A percentile compares a stretch with the other conserved stretches of the same genome.
These are phyloP conservation scores for Endotricha flammealis DNA, from an alignment of 2,888 invertebrate species.

Conservation along the genomic window DNA sequence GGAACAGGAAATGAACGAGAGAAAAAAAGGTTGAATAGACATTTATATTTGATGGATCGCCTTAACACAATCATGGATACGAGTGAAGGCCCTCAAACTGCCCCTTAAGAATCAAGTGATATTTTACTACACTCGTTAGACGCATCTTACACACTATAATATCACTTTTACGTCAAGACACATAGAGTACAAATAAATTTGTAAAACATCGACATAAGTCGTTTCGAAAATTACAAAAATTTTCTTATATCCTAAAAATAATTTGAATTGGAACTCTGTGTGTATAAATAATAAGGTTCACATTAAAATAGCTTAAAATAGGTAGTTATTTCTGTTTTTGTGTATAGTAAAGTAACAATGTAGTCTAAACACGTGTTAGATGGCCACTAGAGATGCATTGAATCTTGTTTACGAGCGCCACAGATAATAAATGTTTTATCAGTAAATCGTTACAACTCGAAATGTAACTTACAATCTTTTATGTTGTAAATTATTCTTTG, in stretches of 20 bases:
- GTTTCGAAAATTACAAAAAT: background rate
- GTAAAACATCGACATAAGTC: too few species aligned
- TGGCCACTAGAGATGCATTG: conserved; percentile 61
- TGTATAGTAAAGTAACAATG: conserved; percentile 21
- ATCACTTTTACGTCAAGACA: too few species aligned
- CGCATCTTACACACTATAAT: too few species aligned
- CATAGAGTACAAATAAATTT: too few species aligned
- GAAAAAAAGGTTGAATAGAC: conserved; percentile 67
- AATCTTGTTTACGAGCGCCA: conserved; percentile 53
- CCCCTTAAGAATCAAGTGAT: conserved; percentile 73
- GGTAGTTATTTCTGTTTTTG: background rate
- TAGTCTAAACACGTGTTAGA: conserved; percentile 67
- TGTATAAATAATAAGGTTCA: background rate
- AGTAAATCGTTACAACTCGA: background rate
- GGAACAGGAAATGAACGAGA: conserved; percentile 69
- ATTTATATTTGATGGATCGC: conserved; percentile 72
- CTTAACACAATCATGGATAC: conserved; percentile 70
- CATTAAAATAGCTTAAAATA: background rate
- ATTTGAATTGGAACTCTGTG: too few species aligned
- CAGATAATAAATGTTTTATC: conserved; percentile 28
- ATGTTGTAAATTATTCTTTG: too few species aligned
- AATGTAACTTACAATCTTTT: background rate
- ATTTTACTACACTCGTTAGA: too few species aligned
- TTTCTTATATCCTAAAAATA: too few species aligned
- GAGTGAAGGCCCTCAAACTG: conserved; percentile 65